Evolutionary conservation across 2,888 invertebrate genomes (phyloP), one percentile per base, ranked within the genome.

Genomic region (Sesia bembeciformis): DNA sequence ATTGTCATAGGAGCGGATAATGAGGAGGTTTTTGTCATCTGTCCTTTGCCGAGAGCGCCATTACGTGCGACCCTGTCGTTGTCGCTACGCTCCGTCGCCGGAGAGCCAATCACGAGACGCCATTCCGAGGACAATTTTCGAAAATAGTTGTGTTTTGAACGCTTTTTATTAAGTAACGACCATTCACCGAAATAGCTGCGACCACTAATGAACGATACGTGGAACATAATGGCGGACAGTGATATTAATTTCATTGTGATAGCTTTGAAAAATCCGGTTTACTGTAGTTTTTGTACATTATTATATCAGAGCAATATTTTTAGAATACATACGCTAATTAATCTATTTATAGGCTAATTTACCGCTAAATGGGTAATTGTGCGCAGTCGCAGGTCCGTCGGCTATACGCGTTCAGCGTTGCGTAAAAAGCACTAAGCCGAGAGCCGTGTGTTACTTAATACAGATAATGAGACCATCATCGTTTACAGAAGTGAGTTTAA

Each of bases 401-500:
- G 23, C 23, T 23, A 23, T 23, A 23, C 64, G 59, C 57, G 71
- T 58, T 67, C 82, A 80, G 43, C 76, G 73, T 74, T 72, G 72
- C 82, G 79, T 81, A 73, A 80, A 81, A 74, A 77, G 69, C 67
- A 72, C 70, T 64, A 66, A 69, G 71, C 63, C 60, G 66, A 54
- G 64, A 58, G 62, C 56, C 64, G 65, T 65, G 67, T 70, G 68
- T 74, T 76, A 74, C 78, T 78, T 81, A 79, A 80, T 74, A 68
- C 67, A 78, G 76, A 74, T 79, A 85, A 87, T 81, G 77, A 80
- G 78, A 76, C 77, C 81, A 78, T 82, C 80, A 81, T 80, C 81
- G 82, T 87, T 87, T 87, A 86, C 81, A 81, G 78, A 84, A 81
- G 78, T 80, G 78, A 82, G 84, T 85, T 88, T 89, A 88, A 89